Evolutionary conservation across 1,140 invertebrate genomes (phyloP), one percentile per base, ranked within the genome.

Genomic region (Potamilus streckersoni): DNA sequence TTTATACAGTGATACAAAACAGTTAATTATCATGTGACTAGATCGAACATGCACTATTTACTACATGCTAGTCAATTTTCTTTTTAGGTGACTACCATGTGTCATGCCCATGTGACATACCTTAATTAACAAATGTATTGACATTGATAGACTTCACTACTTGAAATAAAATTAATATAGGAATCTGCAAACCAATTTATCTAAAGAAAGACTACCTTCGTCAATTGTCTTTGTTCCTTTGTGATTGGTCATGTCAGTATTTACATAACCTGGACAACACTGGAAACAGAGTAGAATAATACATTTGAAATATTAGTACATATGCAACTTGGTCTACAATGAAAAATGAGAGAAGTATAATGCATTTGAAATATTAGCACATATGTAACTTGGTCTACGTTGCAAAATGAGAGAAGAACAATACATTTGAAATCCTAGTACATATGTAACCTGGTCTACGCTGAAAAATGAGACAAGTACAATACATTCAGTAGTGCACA

Each of bases 221-320:
- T 94, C 93, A 72, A 93, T 92, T 11, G 92, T 93, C 15, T 94
- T 87, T 0, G 84, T 86, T 8, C 94, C 94, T 83, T 93, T 93
- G 78, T 94, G 93, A 61, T 91, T 93, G 2, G 92, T 91, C 94
- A 95, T 94, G 80, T 95, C 94, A 3, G 94, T 95, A 80, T 92
- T 91, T 11, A 95, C 94, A 88, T 93, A 94, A 0, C 92, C 92
- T 55, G 92, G 91, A 82, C 90, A 89, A 76, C 86, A 87, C 85
- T 86, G 80, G 59, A 82, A 49, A 49, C 38, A 49, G 38, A 38
- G 31, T 3, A 38, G 8, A 4, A 38, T 6, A 38, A 38, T 38
- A 38, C 8, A 61, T 91, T 93, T 2, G 92, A 91, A 94, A 95
- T 94, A 80, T 95, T 94, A 3, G 94, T 95, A 80, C 92, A 91